phyloP scores from a whole-genome alignment of 2,888 invertebrate genomes.

The Tenthredo livida region DNA sequence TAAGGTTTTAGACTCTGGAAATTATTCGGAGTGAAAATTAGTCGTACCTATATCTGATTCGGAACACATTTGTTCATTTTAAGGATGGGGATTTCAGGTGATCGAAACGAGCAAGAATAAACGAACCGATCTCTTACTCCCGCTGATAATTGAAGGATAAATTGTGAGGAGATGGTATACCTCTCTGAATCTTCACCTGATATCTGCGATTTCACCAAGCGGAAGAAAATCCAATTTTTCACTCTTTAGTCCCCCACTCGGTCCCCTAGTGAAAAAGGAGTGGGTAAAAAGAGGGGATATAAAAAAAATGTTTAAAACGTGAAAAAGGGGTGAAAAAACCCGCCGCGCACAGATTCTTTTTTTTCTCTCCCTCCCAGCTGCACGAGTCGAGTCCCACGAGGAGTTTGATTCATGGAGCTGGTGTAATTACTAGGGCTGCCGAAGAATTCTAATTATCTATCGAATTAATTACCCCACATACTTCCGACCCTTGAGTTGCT shows the following conservation, averaged over 20 bases:
- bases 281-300: background rate
- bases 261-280: background rate
- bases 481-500: background rate
- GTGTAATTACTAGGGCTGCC: constrained; percentile 9
- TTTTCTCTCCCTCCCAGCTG: background rate
- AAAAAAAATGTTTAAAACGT: background rate
- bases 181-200: background rate
- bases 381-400: background rate
- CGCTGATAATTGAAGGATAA: background rate
- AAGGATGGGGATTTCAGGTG: no score
- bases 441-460: constrained; percentile 26
- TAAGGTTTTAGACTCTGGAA: background rate
- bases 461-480: background rate
- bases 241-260: background rate
- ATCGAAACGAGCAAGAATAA: background rate
- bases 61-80: no score
- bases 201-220: background rate
- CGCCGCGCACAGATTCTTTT: background rate
- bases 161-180: background rate
- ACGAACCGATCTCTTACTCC: background rate
- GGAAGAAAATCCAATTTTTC: background rate
- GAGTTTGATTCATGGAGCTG: constrained; percentile 7
- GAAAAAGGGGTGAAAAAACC: background rate
- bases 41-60: no score
- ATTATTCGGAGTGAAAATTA: background rate